These are phyloP conservation scores for Brachionus rubens DNA, from an alignment of 1,140 invertebrate species.

Conservation along the genomic window DNA sequence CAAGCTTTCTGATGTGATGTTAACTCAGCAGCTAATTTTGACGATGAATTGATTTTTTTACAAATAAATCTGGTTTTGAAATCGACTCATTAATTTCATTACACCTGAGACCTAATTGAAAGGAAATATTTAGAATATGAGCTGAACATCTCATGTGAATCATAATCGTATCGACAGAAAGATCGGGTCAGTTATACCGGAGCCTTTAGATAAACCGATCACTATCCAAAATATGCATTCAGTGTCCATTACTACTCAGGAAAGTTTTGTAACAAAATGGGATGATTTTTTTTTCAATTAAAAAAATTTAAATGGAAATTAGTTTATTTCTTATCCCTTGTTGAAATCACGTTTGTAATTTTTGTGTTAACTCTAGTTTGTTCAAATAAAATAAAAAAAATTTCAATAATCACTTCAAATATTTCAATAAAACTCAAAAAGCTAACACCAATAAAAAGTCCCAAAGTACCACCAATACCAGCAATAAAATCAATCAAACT, in stretches of 20 bases:
- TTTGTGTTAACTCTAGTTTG: no score
- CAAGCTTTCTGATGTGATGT: slow-evolving; percentile 8
- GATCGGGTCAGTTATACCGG: no score
- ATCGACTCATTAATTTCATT: slow-evolving; percentile 11
- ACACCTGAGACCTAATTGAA: slow-evolving; percentile 1
- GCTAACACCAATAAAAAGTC: slow-evolving; percentile 39
- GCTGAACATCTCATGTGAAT: slow-evolving; percentile 11
- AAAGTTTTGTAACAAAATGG: no score
- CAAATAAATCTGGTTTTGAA: slow-evolving; percentile 23
- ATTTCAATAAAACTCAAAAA: slow-evolving; percentile 37
- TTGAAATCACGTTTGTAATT: no score
- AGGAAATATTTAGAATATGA: slow-evolving; percentile 9
- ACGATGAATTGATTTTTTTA: slow-evolving; percentile 12
- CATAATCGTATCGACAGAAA: no score
- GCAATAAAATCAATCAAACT: neutral
- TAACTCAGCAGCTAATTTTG: slow-evolving; percentile 9
- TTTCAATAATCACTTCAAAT: neutral
- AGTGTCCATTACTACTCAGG: no score
- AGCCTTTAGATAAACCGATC: no score
- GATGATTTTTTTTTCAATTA: no score
- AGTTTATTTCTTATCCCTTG: no score
- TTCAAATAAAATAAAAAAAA: neutral
- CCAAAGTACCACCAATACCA: slow-evolving; percentile 32
- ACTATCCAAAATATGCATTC: no score
- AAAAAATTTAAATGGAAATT: no score